Conservation (phyloP, 1,140 invertebrate genomes). For the Archivesica marissinica region DNA sequence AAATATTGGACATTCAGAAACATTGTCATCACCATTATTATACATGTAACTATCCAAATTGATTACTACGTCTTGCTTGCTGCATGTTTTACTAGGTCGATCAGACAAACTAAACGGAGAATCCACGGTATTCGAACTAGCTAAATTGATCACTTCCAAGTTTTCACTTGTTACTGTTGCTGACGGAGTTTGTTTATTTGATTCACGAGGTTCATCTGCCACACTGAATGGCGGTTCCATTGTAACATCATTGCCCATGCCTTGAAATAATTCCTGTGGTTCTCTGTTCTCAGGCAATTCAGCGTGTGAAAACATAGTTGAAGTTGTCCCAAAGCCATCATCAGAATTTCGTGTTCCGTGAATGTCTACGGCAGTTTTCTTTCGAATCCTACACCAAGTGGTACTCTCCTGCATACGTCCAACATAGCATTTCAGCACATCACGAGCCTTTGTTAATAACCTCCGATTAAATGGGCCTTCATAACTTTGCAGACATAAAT, state of each 20-base stretch:
- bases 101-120: too few relatives aligned
- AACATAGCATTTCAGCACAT: neutral
- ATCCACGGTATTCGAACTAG: too few relatives aligned
- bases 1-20: too few relatives aligned
- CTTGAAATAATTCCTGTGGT: neutral
- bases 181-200: neutral
- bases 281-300: neutral
- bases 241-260: neutral
- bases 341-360: neutral
- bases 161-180: neutral
- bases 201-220: neutral
- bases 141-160: neutral
- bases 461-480: neutral
- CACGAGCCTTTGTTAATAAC: neutral
- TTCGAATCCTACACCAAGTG: neutral
- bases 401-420: neutral
- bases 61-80: too few relatives aligned
- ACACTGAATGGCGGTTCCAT: neutral
- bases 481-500: neutral
- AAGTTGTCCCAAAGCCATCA: slow-evolving; percentile 13
- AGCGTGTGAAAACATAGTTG: slow-evolving; percentile 18
- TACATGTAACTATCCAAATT: too few relatives aligned
- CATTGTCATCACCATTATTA: too few relatives aligned
- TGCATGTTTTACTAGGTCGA: too few relatives aligned
- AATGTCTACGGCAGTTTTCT: slow-evolving; percentile 17